Conservation (phyloP, 2,113 vertebrate genomes). For the Nesoenas mayeri region DNA sequence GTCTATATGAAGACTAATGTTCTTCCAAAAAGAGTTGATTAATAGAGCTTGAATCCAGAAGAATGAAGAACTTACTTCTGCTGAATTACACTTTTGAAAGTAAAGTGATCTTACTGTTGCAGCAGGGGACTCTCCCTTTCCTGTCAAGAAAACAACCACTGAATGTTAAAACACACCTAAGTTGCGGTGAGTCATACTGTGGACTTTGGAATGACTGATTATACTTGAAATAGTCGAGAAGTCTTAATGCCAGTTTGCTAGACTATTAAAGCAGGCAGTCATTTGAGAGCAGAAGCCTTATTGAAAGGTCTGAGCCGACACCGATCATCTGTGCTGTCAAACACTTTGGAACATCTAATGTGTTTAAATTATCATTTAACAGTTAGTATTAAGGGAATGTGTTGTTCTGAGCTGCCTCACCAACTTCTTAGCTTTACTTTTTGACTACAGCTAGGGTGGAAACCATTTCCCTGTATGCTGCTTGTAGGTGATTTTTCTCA, state of each 20-base stretch:
- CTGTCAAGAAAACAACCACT: constrained; percentile 36
- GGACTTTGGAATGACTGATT: constrained; percentile 40
- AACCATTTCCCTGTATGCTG: not conserved
- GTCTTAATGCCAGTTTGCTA: not conserved
- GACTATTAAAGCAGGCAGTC: not conserved
- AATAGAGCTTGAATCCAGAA: not conserved
- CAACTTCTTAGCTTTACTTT: not conserved
- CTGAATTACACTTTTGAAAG: not conserved
- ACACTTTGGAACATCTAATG: not conserved
- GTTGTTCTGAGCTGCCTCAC: not conserved
- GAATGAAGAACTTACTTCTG: not conserved
- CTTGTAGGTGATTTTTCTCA: not conserved
- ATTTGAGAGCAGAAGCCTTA: not conserved
- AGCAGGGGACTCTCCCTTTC: constrained; percentile 39
- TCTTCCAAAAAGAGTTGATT: not conserved
- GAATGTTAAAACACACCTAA: constrained; percentile 48
- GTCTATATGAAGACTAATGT: not conserved
- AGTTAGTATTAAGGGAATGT: not conserved
- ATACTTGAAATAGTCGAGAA: not conserved
- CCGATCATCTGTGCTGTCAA: not conserved
- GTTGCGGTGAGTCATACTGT: constrained; percentile 31
- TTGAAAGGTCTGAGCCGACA: constrained; percentile 1
- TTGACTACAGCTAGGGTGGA: not conserved
- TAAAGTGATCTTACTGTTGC: constrained; percentile 1
- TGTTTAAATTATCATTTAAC: not conserved